Conservation (phyloP, 2,113 vertebrate genomes). For the Clarias magur region DNA sequence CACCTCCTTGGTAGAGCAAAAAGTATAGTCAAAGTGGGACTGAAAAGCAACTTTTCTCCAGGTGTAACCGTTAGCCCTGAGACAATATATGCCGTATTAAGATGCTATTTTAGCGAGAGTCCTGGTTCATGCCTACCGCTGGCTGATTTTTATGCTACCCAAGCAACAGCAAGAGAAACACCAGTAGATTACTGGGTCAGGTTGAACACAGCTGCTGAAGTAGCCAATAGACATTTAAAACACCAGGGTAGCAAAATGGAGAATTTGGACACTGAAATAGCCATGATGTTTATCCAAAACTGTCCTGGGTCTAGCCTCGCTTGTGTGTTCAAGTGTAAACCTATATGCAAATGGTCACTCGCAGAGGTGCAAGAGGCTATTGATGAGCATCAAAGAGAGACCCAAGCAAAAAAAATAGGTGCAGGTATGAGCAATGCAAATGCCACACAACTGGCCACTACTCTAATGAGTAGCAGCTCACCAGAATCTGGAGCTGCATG, state of each 20-base stretch:
- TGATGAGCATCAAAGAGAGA: constrained; percentile 39
- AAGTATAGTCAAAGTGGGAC: constrained; percentile 9
- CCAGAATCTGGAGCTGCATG: neutral
- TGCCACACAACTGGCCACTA: neutral
- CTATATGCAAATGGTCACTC: neutral
- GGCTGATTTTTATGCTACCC: constrained; percentile 29
- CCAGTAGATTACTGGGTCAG: constrained; percentile 35
- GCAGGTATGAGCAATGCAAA: no score
- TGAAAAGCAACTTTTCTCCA: neutral
- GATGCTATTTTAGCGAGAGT: neutral
- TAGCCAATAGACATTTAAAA: constrained; percentile 7
- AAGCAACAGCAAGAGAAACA: neutral
- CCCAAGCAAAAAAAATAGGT: neutral
- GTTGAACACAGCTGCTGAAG: constrained; percentile 23
- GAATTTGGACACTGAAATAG: constrained; percentile 32
- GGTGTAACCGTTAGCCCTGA: neutral
- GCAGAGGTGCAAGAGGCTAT: constrained; percentile 34
- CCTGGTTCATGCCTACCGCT: constrained; percentile 16
- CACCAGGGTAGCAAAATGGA: constrained; percentile 12
- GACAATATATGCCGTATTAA: neutral
- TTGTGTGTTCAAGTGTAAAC: constrained; percentile 30
- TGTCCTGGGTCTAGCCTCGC: constrained; percentile 20
- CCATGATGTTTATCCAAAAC: constrained; percentile 47
- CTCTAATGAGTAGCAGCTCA: neutral
- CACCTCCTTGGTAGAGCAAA: neutral